These are phyloP conservation scores for Pandemis heparana DNA, from an alignment of 2,888 invertebrate species.

Conservation along the genomic window DNA sequence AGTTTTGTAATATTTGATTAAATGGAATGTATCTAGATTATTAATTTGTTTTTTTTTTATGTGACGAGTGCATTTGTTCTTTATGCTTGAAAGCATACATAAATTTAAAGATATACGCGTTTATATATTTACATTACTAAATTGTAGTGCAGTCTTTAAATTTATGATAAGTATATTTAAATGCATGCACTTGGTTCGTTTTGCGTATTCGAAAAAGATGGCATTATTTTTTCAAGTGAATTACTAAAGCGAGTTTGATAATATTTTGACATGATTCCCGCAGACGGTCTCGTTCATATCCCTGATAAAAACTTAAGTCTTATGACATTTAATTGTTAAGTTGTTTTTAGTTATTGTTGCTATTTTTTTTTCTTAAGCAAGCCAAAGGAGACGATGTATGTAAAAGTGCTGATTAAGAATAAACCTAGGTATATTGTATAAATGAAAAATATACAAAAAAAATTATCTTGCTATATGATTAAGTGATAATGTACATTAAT, in stretches of 20 bases:
- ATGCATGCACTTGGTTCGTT: background rate
- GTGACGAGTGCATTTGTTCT: background rate
- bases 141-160: background rate
- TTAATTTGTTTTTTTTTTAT: background rate
- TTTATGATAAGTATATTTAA: background rate
- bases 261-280: background rate
- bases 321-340: slow-evolving; percentile 71
- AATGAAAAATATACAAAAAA: slow-evolving; percentile 77
- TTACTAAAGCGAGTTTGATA: background rate
- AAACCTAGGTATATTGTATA: slow-evolving; percentile 72
- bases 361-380: slow-evolving; percentile 73
- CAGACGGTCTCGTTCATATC: slow-evolving; percentile 15
- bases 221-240: too few relatives aligned
- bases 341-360: slow-evolving; percentile 78
- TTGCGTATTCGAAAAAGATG: background rate
- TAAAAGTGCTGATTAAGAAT: slow-evolving; percentile 52
- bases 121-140: background rate
- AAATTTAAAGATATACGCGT: background rate
- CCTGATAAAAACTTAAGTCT: slow-evolving; percentile 40
- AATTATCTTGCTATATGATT: slow-evolving; percentile 65
- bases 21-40: background rate
- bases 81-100: background rate
- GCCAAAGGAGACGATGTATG: slow-evolving; percentile 79
- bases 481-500: slow-evolving; percentile 57
- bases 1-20: too few relatives aligned